Evolutionary conservation across 2,113 vertebrate genomes (phyloP), one percentile per base, ranked within the genome.

Genomic region (Puntigrus tetrazona): DNA sequence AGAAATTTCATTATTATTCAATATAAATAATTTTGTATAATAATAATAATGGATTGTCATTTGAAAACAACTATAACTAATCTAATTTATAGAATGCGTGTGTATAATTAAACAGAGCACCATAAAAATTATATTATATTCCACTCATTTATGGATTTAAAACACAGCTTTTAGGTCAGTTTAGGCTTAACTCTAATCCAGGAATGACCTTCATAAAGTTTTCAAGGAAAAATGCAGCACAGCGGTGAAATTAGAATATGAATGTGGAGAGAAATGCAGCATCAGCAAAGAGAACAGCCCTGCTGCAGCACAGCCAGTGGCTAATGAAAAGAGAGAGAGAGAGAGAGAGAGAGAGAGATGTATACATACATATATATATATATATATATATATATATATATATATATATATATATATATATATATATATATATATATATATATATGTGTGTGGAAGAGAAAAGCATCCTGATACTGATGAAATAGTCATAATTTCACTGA

Each of bases 231-330:
- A 86, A 61, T 73, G 59, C 69, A 29, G 59, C 69, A 20, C 36
- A 78, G 55, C 83, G 88, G 85, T 81, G 77, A 78, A 87, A 91
- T 89, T 89, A 84, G 73, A 89, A 89, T 77, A 89, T 69, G 43
- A 83, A 80, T 83, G 34, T 87, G 86, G 76, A 20, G 34, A 50
- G 69, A 85, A 84, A 74, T 29, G 47, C 82, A 27, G 50, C 69
- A 61, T 83, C 77, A 89, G 90, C 87, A 89, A 83, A 86, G 4
- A 55, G 1, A 16, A 43, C 38, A n/a, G 65, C 83, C 59, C 83
- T 86, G 86, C 79, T 83, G 86, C 86, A 85, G 87, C 16, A 73
- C 86, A 78, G 85, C 31, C 75, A 38, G 69, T 18, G 5, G 73
- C 27, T 36, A 72, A 59, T 61, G 29, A 20, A 29, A 52, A 57